Evolutionary conservation across 2,797 vertebrate species (phyloP).

Genomic region (Crocidura indochinensis): DNA sequence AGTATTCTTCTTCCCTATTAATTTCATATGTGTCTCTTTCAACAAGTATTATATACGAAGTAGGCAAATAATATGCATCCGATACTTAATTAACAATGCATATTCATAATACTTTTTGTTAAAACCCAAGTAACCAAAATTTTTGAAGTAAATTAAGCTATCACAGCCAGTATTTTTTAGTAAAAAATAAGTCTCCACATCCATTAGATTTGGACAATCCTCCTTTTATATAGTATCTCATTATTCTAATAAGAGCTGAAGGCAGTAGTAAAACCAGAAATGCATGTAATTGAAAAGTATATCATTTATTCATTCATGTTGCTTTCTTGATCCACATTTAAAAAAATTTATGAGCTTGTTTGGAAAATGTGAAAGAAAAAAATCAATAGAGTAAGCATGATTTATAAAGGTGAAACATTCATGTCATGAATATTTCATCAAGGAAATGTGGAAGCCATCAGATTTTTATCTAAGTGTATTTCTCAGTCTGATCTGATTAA

Average conservation of each 20-base stretch:
- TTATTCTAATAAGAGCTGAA: slow-evolving; percentile 70
- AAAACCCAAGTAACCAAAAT: slow-evolving; percentile 55
- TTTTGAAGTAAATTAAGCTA: slow-evolving; percentile 70
- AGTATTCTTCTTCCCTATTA: slow-evolving; percentile 11
- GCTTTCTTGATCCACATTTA: slow-evolving; percentile 80
- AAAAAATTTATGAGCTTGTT: slow-evolving; percentile 84
- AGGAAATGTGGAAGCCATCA: slow-evolving; percentile 74
- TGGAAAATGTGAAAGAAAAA: slow-evolving; percentile 79
- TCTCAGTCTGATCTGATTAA: slow-evolving; percentile 80
- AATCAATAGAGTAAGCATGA: slow-evolving; percentile 81
- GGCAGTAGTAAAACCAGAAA: slow-evolving; percentile 79
- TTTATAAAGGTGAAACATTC: slow-evolving; percentile 80
- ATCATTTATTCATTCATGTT: slow-evolving; percentile 80
- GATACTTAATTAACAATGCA: slow-evolving; percentile 51
- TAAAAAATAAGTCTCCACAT: slow-evolving; percentile 72
- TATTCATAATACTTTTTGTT: slow-evolving; percentile 50
- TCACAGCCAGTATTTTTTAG: slow-evolving; percentile 74
- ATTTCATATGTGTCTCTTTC: slow-evolving; percentile 28
- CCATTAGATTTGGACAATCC: slow-evolving; percentile 47
- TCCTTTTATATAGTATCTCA: slow-evolving; percentile 17
- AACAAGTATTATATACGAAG: slow-evolving; percentile 37
- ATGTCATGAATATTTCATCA: slow-evolving; percentile 82
- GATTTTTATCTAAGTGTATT: slow-evolving; percentile 67
- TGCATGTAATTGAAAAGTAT: slow-evolving; percentile 80
- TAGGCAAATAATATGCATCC: slow-evolving; percentile 30